A percentile compares a stretch with the other conserved stretches of the same genome.
phyloP scores from a whole-genome alignment of 2,113 vertebrate genomes.

The Apaloderma vittatum region DNA sequence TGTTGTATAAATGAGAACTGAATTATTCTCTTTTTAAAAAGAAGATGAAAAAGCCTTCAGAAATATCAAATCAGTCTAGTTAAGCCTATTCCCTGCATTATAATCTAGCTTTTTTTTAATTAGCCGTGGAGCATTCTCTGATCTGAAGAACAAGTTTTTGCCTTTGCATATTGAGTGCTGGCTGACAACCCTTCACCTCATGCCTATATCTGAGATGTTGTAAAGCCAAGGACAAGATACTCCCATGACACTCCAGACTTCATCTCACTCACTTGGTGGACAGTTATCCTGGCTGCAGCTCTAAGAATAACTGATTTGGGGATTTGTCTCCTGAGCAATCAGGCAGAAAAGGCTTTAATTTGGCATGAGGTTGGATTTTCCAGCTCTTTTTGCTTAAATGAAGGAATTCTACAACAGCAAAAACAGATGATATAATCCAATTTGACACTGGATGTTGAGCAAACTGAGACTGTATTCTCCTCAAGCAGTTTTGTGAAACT shows the following conservation, averaged over 20 bases:
- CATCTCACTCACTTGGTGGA: not conserved
- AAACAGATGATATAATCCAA: not conserved
- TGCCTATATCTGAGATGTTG: not conserved
- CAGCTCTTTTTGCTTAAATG: not conserved
- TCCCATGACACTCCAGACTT: not conserved
- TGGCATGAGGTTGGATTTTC: not conserved
- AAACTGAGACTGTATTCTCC: not conserved
- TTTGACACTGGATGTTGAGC: not conserved
- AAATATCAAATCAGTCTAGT: not conserved
- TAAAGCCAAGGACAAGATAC: not conserved
- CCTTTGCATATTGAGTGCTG: not conserved
- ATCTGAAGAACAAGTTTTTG: not conserved
- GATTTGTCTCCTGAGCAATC: not conserved
- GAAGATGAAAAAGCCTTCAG: not conserved
- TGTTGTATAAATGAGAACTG: not conserved
- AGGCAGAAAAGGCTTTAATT: constrained; percentile 1
- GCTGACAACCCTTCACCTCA: not conserved
- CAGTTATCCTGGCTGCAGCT: not conserved
- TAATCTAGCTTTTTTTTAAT: not conserved
- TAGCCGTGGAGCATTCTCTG: not conserved
- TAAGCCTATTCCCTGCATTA: not conserved
- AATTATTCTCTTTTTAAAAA: not conserved
- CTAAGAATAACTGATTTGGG: not conserved
- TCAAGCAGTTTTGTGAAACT: not conserved
- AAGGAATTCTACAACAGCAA: not conserved